A percentile compares a stretch with the other conserved stretches of the same genome.
phyloP scores from a whole-genome alignment of 2,888 invertebrate genomes.

The Rhaphigaster nebulosa region DNA sequence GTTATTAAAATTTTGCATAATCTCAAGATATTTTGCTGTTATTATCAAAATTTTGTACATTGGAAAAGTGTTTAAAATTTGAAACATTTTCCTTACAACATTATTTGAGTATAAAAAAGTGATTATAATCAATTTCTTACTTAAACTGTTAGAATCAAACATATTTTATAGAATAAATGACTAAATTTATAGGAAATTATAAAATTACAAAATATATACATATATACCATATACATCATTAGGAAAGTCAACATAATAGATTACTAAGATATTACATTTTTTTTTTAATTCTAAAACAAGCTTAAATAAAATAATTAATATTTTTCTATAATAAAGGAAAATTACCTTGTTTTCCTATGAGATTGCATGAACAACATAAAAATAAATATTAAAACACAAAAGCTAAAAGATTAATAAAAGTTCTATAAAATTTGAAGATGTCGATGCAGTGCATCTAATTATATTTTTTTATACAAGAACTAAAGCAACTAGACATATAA shows the following conservation, averaged over 20 bases:
- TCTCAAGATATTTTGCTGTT: no score
- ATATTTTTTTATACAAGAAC: background rate
- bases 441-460: no score
- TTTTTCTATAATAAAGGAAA: background rate
- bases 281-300: no score
- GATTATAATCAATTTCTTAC: background rate
- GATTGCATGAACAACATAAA: slow-evolving; percentile 33
- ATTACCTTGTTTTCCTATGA: slow-evolving; percentile 62
- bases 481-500: background rate
- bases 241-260: no score
- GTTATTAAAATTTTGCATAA: background rate
- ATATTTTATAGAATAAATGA: background rate
- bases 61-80: background rate
- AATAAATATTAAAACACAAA: background rate
- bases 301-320: background rate
- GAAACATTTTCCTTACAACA: no score
- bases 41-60: background rate
- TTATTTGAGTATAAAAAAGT: no score
- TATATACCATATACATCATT: no score
- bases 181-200: background rate
- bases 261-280: no score
- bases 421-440: background rate
- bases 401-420: slow-evolving; percentile 23
- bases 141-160: background rate
- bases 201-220: no score